Base-by-base conservation (phyloP, 2,888 invertebrate species). In the Spicauda simplicius region DNA sequence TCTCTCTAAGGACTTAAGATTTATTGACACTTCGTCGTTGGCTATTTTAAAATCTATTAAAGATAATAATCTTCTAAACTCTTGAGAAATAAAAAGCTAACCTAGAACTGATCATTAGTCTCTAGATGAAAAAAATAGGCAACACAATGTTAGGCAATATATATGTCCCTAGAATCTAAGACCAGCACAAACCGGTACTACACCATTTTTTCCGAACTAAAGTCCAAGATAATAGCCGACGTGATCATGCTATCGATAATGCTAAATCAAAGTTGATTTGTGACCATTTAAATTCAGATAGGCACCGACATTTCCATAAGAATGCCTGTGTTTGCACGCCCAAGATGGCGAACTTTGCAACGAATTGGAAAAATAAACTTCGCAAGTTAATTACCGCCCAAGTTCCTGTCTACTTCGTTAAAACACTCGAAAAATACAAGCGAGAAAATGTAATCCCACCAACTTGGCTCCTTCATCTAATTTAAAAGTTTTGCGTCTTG, bases 281-380 rank as follows among this genome's bases (percentile, higher is more conserved):
- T 77, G 77, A 75, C 77, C 74, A 77, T 81, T 76, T 76, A 77
- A 80, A 83, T 82, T 81, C 75, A 74, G 77, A 75, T 77, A 74
- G 75, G 75, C 65, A 68, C 69, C 66, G 41, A 67, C 59, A 87
- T 89, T 87, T 81, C 77, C 87, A 87, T 88, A 81, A 85, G 80
- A 87, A 87, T 85, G 78, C 81, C 81, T 79, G 83, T 52, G 52
- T 52, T n/a, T 14, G 48, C n/a, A 14, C 14, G 12, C 10, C 14
- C 12, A 41, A 41, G 41, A 41, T 33, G 14, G 14, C 41, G 41
- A 41, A 41, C 41, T 69, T 72, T 70, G 65, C 60, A 60, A 12
- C 69, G 73, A 78, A 76, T 77, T 72, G 72, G 76, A 80, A 82
- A 78, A 78, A 78, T 74, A 75, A 83, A 78, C 77, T 85, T 85